Percentiles rank a stretch among this genome's conserved stretches.
Conservation (phyloP, 2,797 vertebrate species). For the Meda fulgida region DNA sequence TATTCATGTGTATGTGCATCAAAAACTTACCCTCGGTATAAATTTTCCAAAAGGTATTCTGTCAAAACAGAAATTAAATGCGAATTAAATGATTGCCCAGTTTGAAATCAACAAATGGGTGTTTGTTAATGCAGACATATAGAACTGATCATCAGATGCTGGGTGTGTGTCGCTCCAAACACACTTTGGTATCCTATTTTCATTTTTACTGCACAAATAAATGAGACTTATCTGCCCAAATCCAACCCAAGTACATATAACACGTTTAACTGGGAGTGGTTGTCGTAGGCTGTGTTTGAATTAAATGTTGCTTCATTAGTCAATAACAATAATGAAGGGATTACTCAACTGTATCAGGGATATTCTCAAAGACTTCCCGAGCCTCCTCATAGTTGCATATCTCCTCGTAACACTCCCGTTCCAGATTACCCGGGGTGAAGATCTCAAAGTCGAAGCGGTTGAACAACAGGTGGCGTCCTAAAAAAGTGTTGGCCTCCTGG, state of each 20-base stretch:
- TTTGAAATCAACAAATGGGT: neutral
- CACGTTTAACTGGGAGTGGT: conserved; percentile 12
- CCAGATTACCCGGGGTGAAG: conserved; percentile 87
- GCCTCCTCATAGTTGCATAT: conserved; percentile 93
- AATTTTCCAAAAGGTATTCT: conserved; percentile 88
- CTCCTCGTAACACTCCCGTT: conserved; percentile 93
- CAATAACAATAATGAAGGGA: neutral
- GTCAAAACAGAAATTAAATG: conserved; percentile 23
- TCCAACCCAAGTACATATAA: conserved; percentile 25
- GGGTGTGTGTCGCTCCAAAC: neutral
- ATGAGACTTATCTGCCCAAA: neutral
- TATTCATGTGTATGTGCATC: neutral
- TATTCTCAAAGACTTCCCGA: conserved; percentile 89
- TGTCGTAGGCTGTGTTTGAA: neutral
- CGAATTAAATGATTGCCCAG: neutral
- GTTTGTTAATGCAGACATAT: neutral
- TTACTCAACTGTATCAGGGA: conserved; percentile 83
- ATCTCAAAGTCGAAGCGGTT: conserved; percentile 96
- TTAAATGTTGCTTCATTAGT: neutral
- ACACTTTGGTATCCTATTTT: neutral
- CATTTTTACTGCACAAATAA: neutral
- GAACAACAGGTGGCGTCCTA: conserved; percentile 86
- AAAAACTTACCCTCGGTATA: conserved; percentile 79
- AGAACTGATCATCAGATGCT: neutral
- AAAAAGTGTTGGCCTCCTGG: conserved; percentile 84